Conservation (phyloP, 2,888 invertebrate species). For the Drosophila mimetica region DNA sequence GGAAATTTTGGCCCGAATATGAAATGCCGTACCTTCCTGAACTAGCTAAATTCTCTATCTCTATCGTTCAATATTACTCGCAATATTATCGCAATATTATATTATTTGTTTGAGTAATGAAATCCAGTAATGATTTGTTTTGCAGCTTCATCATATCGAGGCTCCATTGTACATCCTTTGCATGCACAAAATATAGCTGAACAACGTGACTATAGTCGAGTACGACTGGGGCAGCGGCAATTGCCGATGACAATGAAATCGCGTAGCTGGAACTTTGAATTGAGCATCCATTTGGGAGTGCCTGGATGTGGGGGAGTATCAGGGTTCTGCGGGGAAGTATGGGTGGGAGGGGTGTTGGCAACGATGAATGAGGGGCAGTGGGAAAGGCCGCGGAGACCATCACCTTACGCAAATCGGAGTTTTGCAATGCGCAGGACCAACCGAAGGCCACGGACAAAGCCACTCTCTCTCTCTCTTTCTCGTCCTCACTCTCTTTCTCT, state of each 20-base stretch:
- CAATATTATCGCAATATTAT: no score
- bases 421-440: slow-evolving; percentile 72
- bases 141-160: neutral
- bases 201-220: slow-evolving; percentile 65
- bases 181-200: slow-evolving; percentile 70
- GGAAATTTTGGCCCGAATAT: no score
- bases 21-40: no score
- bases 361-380: neutral
- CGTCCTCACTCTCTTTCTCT: neutral
- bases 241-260: slow-evolving; percentile 75
- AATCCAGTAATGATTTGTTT: no score
- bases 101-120: no score
- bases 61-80: no score
- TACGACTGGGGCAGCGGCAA: slow-evolving; percentile 69
- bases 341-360: no score
- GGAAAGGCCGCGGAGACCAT: slow-evolving; percentile 48
- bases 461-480: slow-evolving; percentile 25
- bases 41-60: no score
- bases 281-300: slow-evolving; percentile 54
- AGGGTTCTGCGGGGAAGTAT: no score
- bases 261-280: slow-evolving; percentile 65
- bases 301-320: slow-evolving; percentile 8
- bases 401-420: slow-evolving; percentile 77
- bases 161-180: slow-evolving; percentile 14
- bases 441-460: slow-evolving; percentile 60